Evolutionary conservation across 2,113 vertebrate species (phyloP), one percentile per base, ranked within the genome.

Genomic region (Tragelaphus scriptus): DNA sequence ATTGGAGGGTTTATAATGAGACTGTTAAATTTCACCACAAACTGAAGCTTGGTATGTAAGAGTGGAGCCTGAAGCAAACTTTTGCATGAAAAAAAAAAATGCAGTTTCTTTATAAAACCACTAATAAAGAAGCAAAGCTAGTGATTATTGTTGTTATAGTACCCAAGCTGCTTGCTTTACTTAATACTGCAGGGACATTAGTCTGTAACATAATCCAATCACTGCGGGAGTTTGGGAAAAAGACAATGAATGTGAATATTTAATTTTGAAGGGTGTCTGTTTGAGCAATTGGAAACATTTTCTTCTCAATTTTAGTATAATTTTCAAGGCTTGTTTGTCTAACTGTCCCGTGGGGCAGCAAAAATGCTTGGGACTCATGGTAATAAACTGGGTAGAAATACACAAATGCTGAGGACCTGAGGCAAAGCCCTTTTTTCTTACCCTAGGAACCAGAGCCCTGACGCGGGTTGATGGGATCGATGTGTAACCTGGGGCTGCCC

Each of bases 1-100:
- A 98, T 98, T 98, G 36, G 61, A 98, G 97, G 96, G 40, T 98
- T 98, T 98, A 97, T 98, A 97, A 97, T 25, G 59, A 97, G 97
- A 84, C 97, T 56, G 90, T 98, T 98, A 95, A 98, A 85, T 97
- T 98, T 98, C 90, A 96, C 97, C 98, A 95, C 92, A 32, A 89
- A 98, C 97, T 98, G 96, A 98, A 98, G 97, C 80, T 97, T 98
- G 98, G 98, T 97, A 95, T 94, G 85, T 47, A 88, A 92, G 95
- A 77, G n/a, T 85, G 95, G 94, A 98, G 97, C 97, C 98, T 87
- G 96, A 86, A 98, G 98, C 97, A 94, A 97, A 94, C 55, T 80
- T 92, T 85, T 21, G 25, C 17, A 85, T 90, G 93, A 95, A 88
- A 86, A 93, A 93, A 90, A 71, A 90, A 92, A 92, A 88, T 49